Conservation (phyloP, 1,140 invertebrate genomes). For the Conus ventricosus region DNA sequence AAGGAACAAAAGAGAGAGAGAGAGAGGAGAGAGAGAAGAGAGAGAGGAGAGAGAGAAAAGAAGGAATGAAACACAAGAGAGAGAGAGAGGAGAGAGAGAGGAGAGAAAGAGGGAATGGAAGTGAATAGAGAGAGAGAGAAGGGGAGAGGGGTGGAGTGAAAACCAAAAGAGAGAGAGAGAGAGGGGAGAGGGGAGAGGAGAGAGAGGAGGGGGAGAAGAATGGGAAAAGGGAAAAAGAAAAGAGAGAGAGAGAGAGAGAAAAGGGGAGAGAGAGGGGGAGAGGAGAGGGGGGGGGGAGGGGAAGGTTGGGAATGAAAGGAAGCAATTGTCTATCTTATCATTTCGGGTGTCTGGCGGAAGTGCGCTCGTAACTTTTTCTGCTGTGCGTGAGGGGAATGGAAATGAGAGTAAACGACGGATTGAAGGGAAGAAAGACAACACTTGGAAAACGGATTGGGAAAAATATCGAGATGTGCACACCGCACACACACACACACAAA, state of each 20-base stretch:
- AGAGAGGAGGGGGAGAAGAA: neutral
- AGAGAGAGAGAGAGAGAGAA: neutral
- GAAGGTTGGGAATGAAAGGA: neutral
- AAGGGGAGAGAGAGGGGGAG: neutral
- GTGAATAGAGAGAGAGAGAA: neutral
- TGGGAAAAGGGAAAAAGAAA: neutral
- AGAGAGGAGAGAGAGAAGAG: slow-evolving; percentile 9
- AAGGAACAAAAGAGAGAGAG: neutral
- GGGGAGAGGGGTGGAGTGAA: neutral
- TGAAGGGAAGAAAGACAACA: too few species aligned
- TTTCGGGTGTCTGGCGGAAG: slow-evolving; percentile 4
- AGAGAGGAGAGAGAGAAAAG: neutral
- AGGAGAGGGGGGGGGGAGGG: neutral
- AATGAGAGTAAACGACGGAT: neutral
- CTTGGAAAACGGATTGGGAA: too few species aligned
- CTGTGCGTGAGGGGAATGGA: neutral
- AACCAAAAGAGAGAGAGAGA: neutral
- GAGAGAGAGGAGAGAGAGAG: neutral
- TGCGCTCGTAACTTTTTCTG: neutral
- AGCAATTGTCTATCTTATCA: neutral
- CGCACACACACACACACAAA: too few species aligned
- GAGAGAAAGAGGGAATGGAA: neutral
- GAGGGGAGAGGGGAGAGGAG: neutral
- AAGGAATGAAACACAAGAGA: neutral
- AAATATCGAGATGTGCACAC: too few species aligned